Base-by-base conservation (phyloP, 2,113 vertebrate species). In the Lophura nycthemera region DNA sequence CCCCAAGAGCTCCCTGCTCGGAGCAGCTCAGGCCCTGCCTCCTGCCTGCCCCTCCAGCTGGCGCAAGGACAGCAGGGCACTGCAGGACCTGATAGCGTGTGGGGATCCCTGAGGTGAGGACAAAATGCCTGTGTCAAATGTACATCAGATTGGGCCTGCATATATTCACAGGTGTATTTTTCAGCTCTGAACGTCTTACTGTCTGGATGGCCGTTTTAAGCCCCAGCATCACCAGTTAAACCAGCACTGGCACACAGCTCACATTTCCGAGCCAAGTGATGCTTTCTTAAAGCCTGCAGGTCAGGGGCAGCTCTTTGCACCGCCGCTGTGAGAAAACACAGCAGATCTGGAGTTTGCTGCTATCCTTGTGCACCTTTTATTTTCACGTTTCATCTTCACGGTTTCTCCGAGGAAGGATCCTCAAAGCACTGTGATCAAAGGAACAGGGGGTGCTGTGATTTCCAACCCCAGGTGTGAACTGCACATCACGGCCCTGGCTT, bases 391-490 rank as follows among this genome's bases (percentile, higher is more conserved):
- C 65, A 74, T 64, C 77, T 84, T 47, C 40, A 66, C 59, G 42
- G 11, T 14, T 13, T 59, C 38, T 16, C 11, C 22, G 15, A 0
- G 1, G 45, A 67, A 69, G 19, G 21, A 22, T 8, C 3, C 47
- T 88, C 34, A 64, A 29, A 75, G 86, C 20, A 36, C 17, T 40
- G 27, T 1, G 47, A 74, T 20, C 19, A 16, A 66, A 88, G 38
- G 14, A 22, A 56, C 45, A 38, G 29, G 5, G 45, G 56, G 12
- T 52, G 63, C 36, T 47, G 21, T 10, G 76, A 38, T 71, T 50
- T 34, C 32, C 34, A 63, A 4, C 8, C 42, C 36, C 40, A 13
- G 0, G 0, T 20, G 30, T 24, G 32, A 66, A 32, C 19, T 42
- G 72, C 69, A 59, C 54, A 47, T 8, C 32, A 11, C 11, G 40